phyloP scores from a whole-genome alignment of 2,888 invertebrate species.

The Xestoiulus laeticollis region DNA sequence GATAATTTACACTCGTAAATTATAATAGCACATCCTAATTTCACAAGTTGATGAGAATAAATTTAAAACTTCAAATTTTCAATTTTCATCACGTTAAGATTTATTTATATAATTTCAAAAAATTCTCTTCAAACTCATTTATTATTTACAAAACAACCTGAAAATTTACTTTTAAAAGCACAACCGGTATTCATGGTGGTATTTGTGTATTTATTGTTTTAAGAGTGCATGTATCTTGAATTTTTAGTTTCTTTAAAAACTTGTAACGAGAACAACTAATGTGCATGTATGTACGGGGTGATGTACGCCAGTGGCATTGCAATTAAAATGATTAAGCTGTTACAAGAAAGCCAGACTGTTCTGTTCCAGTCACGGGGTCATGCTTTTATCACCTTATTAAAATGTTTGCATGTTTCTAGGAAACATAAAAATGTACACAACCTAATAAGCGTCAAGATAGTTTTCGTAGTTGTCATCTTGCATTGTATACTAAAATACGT shows the following conservation, averaged over 20 bases:
- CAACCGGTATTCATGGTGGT: not conserved
- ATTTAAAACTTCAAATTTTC: not conserved
- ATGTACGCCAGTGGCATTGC: not conserved
- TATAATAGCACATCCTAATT: not conserved
- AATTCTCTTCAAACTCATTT: not conserved
- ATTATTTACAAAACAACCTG: constrained; percentile 6
- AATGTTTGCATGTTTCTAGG: not conserved
- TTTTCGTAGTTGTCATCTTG: not conserved
- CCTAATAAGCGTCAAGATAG: not conserved
- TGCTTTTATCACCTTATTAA: not conserved
- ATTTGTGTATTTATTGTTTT: not conserved
- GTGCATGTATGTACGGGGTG: not conserved
- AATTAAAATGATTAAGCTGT: not conserved
- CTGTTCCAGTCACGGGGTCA: not conserved
- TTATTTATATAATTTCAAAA: not conserved
- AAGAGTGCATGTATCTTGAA: not conserved
- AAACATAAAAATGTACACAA: not conserved
- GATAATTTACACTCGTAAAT: not conserved
- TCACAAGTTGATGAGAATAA: not conserved
- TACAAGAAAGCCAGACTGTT: not conserved
- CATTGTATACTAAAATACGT: not conserved
- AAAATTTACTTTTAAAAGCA: not conserved
- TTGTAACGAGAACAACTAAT: not conserved
- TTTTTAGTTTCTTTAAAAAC: not conserved
- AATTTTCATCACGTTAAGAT: not conserved